phyloP scores from a whole-genome alignment of 2,888 invertebrate species.

The Myathropa florea region DNA sequence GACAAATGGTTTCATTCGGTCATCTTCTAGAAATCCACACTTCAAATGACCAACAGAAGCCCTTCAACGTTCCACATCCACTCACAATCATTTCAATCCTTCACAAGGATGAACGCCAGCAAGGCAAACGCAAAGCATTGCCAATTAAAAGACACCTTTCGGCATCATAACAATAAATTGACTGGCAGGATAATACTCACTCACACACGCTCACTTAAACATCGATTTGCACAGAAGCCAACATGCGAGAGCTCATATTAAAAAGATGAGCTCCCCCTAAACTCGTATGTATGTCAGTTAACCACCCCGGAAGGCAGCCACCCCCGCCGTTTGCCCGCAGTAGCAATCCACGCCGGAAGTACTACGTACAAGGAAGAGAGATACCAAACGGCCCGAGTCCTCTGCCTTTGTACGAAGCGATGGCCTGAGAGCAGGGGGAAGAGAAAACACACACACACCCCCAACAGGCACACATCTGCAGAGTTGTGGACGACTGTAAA shows the following conservation, averaged over 20 bases:
- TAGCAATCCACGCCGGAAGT: slow-evolving; percentile 54
- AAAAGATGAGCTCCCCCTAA: slow-evolving; percentile 6
- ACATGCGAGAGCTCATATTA: slow-evolving; percentile 30
- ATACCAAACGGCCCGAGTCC: slow-evolving; percentile 4
- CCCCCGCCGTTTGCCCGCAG: not conserved
- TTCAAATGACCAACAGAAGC: not conserved
- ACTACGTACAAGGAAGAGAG: slow-evolving; percentile 9
- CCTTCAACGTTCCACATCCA: not conserved
- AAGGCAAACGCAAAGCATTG: not conserved
- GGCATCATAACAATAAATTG: slow-evolving; percentile 56
- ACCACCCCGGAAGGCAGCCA: not conserved
- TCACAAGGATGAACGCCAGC: not conserved
- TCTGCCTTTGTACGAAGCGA: not conserved
- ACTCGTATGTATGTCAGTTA: slow-evolving; percentile 5
- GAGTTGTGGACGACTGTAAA: slow-evolving; percentile 25
- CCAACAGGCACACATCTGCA: not conserved
- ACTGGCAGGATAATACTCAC: slow-evolving; percentile 52
- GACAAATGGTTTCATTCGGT: too few relatives aligned
- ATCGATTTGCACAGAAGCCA: slow-evolving; percentile 47
- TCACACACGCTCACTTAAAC: slow-evolving; percentile 61
- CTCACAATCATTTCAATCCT: not conserved
- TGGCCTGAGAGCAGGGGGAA: not conserved
- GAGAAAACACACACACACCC: not conserved
- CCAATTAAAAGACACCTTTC: slow-evolving; percentile 53
- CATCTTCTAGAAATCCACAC: too few relatives aligned